Percentiles rank a stretch among this genome's conserved stretches.
Conservation (phyloP, 2,888 invertebrate genomes). For the Harpalus rufipes region DNA sequence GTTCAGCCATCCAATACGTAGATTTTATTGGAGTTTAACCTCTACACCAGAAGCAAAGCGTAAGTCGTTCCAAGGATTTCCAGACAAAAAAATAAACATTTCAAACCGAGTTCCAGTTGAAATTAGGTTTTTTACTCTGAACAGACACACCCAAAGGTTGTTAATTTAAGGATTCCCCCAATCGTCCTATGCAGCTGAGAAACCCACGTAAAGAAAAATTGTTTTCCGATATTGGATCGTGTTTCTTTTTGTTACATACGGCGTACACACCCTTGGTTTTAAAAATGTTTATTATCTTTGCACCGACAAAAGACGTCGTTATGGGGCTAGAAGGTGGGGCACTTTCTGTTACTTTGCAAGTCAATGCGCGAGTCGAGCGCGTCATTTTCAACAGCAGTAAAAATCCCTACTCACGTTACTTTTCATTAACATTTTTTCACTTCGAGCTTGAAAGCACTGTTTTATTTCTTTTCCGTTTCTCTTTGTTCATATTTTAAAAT, state of each 20-base stretch:
- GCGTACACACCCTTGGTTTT: conserved; percentile 61
- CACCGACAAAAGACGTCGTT: conserved; percentile 48
- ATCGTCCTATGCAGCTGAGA: conserved; percentile 60
- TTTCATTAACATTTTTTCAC: conserved; percentile 33
- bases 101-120: conserved; percentile 61
- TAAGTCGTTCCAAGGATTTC: conserved; percentile 52
- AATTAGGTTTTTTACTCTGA: conserved; percentile 65
- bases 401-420: background rate
- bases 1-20: conserved; percentile 60
- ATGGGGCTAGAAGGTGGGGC: conserved; percentile 40
- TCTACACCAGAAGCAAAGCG: conserved; percentile 52
- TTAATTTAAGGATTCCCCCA: conserved; percentile 61
- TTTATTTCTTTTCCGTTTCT: conserved; percentile 8
- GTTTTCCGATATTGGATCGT: conserved; percentile 78
- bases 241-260: conserved; percentile 70
- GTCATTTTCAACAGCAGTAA: conserved; percentile 28
- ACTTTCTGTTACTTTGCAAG: conserved; percentile 34
- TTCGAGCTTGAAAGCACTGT: conserved; percentile 11
- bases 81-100: conserved; percentile 62
- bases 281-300: conserved; percentile 65
- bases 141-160: conserved; percentile 65
- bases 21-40: conserved; percentile 63
- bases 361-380: conserved; percentile 3
- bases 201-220: conserved; percentile 76
- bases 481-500: conserved; percentile 9